Base-by-base conservation (phyloP, 2,888 invertebrate genomes). In the Troides helena region DNA sequence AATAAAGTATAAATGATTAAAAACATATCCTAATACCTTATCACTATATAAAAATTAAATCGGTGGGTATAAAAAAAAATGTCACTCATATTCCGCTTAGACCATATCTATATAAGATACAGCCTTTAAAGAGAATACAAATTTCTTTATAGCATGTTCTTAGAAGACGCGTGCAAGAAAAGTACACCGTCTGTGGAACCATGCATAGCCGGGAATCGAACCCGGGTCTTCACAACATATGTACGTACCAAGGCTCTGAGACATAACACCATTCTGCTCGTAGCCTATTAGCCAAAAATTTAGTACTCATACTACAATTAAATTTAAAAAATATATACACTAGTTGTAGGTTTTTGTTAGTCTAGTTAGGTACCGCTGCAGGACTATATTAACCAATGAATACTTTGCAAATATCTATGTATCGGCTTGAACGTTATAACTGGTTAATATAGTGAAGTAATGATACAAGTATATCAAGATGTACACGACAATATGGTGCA, bases 171-270 rank as follows among this genome's bases (percentile, higher is more conserved):
- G 80, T 82, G 77, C 84, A 85, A 89, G 75, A 74, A 74, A 79
- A 85, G 78, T 75, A 62, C 81, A 85, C 81, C 73, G 79, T 85
- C 90, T 87, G 90, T 90, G 88, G 89, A 88, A 89, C 82, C 87
- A 90, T 88, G 89, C 87, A 17, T 57, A 25, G 65, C 72, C 65
- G 69, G 76, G 85, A 74, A 72, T 86, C 79, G 89, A 89, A 87
- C 89, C 77, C 70, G 65, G 73, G 74, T 69, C 77, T 64, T 60
- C 60, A 30, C 67, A 68, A 70, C 71, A 70, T 39, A 17, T 1
- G 72, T 70, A 68, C 7, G 72, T 62, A 59, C 66, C 53, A 5
- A 64, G 57, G 50, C 36, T 18, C 3, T 18, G 67, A 21, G 69
- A 76, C 65, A 64, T 68, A 62, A 71, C 72, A 73, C 85, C 78